Conservation (phyloP, 2,113 vertebrate genomes). For the Cynocephalus volans region DNA sequence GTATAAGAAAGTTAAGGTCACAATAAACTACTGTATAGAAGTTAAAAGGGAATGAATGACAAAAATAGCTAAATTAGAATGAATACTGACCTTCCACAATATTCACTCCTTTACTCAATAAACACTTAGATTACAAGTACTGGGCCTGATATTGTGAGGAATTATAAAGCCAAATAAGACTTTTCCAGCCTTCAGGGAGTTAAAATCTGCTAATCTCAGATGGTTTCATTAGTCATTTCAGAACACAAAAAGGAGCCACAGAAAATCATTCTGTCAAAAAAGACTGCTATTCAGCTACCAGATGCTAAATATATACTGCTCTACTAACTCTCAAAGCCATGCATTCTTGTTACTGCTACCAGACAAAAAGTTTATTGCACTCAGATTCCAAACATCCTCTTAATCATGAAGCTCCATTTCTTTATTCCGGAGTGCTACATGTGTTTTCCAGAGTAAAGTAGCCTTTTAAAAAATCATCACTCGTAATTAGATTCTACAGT, state of each 20-base stretch:
- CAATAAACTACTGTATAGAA: slow-evolving; percentile 22
- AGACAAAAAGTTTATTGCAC: slow-evolving; percentile 26
- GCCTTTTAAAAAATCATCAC: not conserved
- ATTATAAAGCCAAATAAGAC: slow-evolving; percentile 46
- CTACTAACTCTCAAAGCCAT: slow-evolving; percentile 49
- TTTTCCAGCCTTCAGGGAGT: slow-evolving; percentile 48
- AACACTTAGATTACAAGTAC: not conserved
- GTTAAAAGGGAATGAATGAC: slow-evolving; percentile 41
- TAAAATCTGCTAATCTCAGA: slow-evolving; percentile 63
- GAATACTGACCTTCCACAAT: not conserved
- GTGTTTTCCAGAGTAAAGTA: not conserved
- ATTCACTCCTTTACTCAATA: slow-evolving; percentile 24
- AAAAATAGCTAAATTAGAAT: slow-evolving; percentile 42
- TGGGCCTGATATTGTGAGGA: not conserved
- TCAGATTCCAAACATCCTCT: slow-evolving; percentile 35
- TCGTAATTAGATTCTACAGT: not conserved
- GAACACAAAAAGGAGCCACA: slow-evolving; percentile 61
- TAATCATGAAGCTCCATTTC: slow-evolving; percentile 14
- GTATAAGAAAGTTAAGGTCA: slow-evolving; percentile 49
- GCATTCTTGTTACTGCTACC: slow-evolving; percentile 31
- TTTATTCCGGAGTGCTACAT: not conserved
- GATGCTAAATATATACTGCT: slow-evolving; percentile 18
- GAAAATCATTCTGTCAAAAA: slow-evolving; percentile 54
- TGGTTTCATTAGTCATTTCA: slow-evolving; percentile 66
- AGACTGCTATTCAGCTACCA: slow-evolving; percentile 26